Evolutionary conservation across 2,888 invertebrate species (phyloP), one percentile per base, ranked within the genome.

Genomic region (Acronicta psi): DNA sequence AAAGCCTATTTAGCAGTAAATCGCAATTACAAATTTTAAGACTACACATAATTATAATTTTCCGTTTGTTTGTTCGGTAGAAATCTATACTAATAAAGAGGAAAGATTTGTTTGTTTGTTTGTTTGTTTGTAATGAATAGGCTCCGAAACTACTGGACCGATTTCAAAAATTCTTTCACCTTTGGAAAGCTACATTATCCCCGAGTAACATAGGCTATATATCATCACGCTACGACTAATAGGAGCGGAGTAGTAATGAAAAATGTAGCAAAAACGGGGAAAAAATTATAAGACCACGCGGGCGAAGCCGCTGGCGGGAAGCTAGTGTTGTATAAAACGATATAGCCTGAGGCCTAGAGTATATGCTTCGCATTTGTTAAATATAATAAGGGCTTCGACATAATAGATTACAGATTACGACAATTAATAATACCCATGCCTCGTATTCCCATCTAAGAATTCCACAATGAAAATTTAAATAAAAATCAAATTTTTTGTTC

Each of bases 351-450:
- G 53, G 75, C 46, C 37, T 44, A 34, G n/a, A n/a, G 65, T 45
- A 69, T 65, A 57, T 62, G 60, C 44, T 31, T 51, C 49, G 42
- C 57, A 76, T 74, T 69, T 69, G 67, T 68, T 77, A 72, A 70
- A 62, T 41, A 70, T 65, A 69, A 79, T 79, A 73, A 69, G 72
- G 64, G 51, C 62, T 56, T 53, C 6, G 42, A 73, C 61, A 75
- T 77, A 76, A 77, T 77, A 69, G 71, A 79, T 79, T 67, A 79
- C 57, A 68, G 73, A 77, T 69, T 74, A 72, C 70, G 72, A 55
- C 69, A 65, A 79, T 79, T 79, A 79, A 73, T 79, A 64, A 75
- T 58, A 43, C 64, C 49, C 16, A 10, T 37, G 51, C 50, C 73
- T 45, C 17, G 11, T 37, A 63, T n/a, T n/a, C n/a, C 59, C 63